A percentile compares a stretch with the other conserved stretches of the same genome.
Conservation (phyloP, 2,113 vertebrate genomes). For the Halichoerus grypus region DNA sequence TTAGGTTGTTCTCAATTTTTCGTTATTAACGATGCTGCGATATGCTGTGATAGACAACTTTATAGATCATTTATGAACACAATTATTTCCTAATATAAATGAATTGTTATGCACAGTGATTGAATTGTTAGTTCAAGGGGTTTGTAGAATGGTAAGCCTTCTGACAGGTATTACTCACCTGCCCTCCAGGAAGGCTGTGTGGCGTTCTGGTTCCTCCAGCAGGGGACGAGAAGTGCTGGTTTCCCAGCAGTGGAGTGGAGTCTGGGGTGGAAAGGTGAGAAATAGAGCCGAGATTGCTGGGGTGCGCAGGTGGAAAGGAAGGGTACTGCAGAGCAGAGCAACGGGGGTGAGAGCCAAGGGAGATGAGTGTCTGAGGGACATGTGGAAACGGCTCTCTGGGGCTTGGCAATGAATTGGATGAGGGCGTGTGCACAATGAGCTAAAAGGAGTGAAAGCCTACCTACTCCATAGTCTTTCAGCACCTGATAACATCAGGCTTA, state of each 20-base stretch:
- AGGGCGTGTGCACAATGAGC: neutral
- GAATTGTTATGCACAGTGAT: neutral
- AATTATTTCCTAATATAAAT: neutral
- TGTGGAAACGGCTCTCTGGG: neutral
- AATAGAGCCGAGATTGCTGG: neutral
- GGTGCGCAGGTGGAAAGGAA: neutral
- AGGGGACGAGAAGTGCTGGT: neutral
- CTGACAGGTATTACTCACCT: neutral
- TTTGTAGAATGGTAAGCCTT: neutral
- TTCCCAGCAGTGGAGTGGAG: neutral
- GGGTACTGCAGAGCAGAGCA: no score
- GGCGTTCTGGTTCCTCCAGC: neutral
- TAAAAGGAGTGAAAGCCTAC: neutral
- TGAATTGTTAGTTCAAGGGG: neutral
- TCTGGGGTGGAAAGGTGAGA: neutral
- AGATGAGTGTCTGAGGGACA: neutral
- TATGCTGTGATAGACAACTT: neutral
- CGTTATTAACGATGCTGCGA: neutral
- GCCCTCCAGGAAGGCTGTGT: neutral
- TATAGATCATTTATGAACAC: neutral
- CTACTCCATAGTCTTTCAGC: neutral
- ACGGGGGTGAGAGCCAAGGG: neutral
- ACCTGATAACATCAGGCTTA: neutral
- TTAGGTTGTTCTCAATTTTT: neutral
- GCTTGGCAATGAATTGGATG: neutral